Base-by-base conservation (phyloP, 1,140 invertebrate species). In the Zophobas morio region DNA sequence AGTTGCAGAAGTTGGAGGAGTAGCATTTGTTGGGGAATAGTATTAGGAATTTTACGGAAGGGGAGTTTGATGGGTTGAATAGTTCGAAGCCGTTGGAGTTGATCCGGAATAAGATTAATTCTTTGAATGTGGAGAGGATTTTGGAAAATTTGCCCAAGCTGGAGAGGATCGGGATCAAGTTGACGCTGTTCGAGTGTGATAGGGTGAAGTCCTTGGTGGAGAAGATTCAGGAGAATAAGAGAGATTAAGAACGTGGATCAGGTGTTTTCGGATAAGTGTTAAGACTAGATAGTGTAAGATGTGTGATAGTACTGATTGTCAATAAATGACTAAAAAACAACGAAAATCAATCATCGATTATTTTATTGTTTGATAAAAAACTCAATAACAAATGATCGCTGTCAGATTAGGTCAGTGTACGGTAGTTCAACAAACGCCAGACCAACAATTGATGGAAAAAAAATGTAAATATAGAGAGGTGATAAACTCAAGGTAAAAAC, bases 241-340 rank as follows among this genome's bases (percentile, higher is more conserved):
- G 71, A 73, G 35, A 73, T 73, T n/a, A 73, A 73, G 46, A 73
- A 73, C 40, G 71, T 73, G n/a, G 51, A 73, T n/a, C 49, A 73
- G 35, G 71, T 73, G 1, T 39, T 73, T 6, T 56, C 49, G 6
- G 71, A 73, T 56, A 37, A 49, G 49, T 73, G 71, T 56, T 34
- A 20, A 20, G 20, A 20, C 20, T 20, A 20, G 0, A 20, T 20
- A 20, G 20, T 20, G 20, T 20, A 0, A 20, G 20, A 20, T 20
- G 20, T 20, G 20, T 20, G 20, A 20, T 20, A 20, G 20, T 20
- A 20, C 20, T 20, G 20, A 20, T 20, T 0, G 20, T 20, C 20
- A 20, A 20, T 20, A 20, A 20, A 20, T 20, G 20, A 20, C 20
- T 20, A 20, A 20, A 20, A 20, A 0, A 20, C 20, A 20, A 20